These are phyloP conservation scores for Hippolais icterina DNA, from an alignment of 2,113 vertebrate genomes.

Conservation along the genomic window DNA sequence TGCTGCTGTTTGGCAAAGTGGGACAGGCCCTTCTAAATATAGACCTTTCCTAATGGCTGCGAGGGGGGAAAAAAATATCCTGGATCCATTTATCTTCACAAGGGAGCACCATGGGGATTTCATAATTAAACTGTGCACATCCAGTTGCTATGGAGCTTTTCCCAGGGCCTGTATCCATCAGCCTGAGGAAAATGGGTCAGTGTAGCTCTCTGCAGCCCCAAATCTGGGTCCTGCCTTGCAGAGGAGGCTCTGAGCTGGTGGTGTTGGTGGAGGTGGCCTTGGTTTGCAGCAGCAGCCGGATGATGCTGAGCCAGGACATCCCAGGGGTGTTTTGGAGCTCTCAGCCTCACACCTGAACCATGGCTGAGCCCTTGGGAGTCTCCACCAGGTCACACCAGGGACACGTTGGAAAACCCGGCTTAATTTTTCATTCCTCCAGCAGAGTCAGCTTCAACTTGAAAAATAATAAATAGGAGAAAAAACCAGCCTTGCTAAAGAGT, in stretches of 20 bases:
- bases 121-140: conserved; percentile 11
- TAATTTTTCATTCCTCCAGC: background rate
- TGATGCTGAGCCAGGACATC: background rate
- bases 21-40: conserved; percentile 46
- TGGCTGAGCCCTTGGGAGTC: background rate
- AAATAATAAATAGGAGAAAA: background rate
- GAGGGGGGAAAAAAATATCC: background rate
- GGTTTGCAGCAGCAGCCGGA: background rate
- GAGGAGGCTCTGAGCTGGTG: accelerated
- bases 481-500: background rate
- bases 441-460: accelerated
- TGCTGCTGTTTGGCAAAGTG: background rate
- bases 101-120: conserved; percentile 28
- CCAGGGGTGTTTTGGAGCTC: background rate
- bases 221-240: background rate
- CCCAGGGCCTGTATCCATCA: conserved; percentile 23
- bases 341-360: background rate
- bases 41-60: background rate
- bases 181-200: conserved; percentile 69
- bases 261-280: background rate
- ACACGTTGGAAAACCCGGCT: background rate
- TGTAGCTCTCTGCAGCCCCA: background rate
- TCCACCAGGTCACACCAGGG: background rate
- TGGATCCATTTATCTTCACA: background rate
- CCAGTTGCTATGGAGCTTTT: conserved; percentile 66